Evolutionary conservation across 2,797 vertebrate species (phyloP).

Genomic region (Peromyscus melanophrys): DNA sequence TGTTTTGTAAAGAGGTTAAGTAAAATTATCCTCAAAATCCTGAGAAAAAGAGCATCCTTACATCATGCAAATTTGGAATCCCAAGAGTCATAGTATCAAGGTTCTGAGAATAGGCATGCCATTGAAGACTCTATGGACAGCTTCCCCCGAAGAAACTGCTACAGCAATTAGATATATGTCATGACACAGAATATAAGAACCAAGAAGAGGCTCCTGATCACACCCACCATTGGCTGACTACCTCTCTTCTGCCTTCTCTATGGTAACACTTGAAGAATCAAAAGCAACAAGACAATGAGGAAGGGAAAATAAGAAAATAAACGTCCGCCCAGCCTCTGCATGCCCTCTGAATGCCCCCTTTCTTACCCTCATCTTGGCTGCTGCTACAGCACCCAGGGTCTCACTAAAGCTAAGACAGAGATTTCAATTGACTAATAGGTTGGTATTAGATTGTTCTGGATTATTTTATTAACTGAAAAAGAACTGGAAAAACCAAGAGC

Average conservation of each 20-base stretch:
- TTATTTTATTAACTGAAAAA: conserved; percentile 12
- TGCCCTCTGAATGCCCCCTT: no score
- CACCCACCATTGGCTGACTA: background rate
- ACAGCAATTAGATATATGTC: background rate
- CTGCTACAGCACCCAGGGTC: background rate
- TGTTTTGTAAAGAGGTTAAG: background rate
- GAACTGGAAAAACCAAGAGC: background rate
- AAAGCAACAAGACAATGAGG: background rate
- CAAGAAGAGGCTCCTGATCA: background rate
- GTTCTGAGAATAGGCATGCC: background rate
- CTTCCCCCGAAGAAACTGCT: background rate
- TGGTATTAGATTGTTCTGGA: background rate
- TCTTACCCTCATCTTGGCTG: background rate
- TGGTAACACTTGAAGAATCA: background rate
- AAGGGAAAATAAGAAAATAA: background rate
- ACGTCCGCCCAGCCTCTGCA: rapidly evolving
- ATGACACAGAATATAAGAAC: background rate
- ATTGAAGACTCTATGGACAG: background rate
- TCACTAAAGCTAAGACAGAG: background rate
- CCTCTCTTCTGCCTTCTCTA: background rate
- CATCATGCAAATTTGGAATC: background rate
- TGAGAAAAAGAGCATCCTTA: background rate
- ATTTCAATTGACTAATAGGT: background rate
- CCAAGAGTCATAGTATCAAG: background rate
- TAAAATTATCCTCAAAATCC: conserved; percentile 24